Base-by-base conservation (phyloP, 2,888 invertebrate genomes). In the Neoascia interrupta region DNA sequence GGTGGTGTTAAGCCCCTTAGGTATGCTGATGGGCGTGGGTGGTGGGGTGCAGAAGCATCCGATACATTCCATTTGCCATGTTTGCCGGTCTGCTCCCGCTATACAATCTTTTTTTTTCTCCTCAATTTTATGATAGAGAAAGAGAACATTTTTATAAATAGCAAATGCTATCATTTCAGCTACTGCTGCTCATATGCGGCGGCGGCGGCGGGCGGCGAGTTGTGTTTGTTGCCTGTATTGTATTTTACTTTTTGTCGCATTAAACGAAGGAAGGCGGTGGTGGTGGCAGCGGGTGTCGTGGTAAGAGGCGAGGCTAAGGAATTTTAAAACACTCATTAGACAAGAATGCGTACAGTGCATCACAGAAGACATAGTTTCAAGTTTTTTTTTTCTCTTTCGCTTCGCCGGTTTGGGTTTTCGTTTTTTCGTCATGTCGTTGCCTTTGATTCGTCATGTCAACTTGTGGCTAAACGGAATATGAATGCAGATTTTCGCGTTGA, bases 81-180 rank as follows among this genome's bases (percentile, higher is more conserved):
- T 5, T 47, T 56, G 60, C 61, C 61, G 61, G 70, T 69, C 26
- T 68, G 47, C 26, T 64, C 39, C 47, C 36, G 43, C 61, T 18
- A 37, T 47, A 36, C 45, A 18, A 13, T n/a, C 19, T 31, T 23
- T 6, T 26, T 21, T 43, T 51, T 28, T 10, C 41, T 47, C 13
- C n/a, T 13, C 13, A 15, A 3, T 53, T 39, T 39, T 49, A 37
- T 45, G 19, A 53, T 54, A 60, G 53, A 49, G 47, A 39, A 37
- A 6, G 28, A 53, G 21, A 41, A 45, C 13, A 36, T 58, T 39
- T 72, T 79, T 79, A 79, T 60, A 79, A 79, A 79, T 79, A 79
- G 76, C 76, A 73, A 72, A 79, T 79, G 72, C 76, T 79, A 73
- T 79, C 76, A 79, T 79, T 73, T 34, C 31, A 49, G 28, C n/a